Base-by-base conservation (phyloP, 2,888 invertebrate genomes). In the Cheiracanthium punctorium region DNA sequence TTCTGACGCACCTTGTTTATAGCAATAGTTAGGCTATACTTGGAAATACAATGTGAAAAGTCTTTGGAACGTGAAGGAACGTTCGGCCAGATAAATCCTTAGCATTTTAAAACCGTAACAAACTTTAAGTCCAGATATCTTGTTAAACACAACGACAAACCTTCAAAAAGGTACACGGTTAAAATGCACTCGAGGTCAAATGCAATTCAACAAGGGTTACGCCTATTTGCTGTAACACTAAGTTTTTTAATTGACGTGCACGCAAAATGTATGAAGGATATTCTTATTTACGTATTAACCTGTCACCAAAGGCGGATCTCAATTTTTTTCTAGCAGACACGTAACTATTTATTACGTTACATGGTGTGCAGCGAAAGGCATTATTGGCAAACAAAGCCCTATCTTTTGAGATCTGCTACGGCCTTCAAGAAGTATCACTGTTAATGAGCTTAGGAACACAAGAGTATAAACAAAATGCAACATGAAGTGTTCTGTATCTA, bases 231-330 rank as follows among this genome's bases (percentile, higher is more conserved):
- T 58, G 58, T 58, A n/a, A 58, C 24, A 17, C 58, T 24, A 24
- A n/a, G 24, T 58, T 58, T n/a, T 58, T 58, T 58, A 58, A 58
- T 58, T 58, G 58, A 58, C 58, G 12, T 58, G 24, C 58, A 58
- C 58, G 58, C 58, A 58, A 20, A 20, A 1, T 5, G 24, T 17
- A 58, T 24, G 58, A 58, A 58, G 24, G 58, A 58, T 24, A 58
- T 58, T 58, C 48, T 58, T 24, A 58, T 58, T 58, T 58, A 24
- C 58, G 58, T 58, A 58, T 58, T 24, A 58, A 58, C 58, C 58
- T 58, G 58, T 58, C 58, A 58, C 58, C 58, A 12, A 24, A 24
- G 58, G 58, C 58, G 58, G 58, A 58, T 58, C 20, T 17, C 12
- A 58, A 20, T 58, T 58, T 58, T 48, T 48, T 58, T 58, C 24